Evolutionary conservation across 2,113 vertebrate genomes (phyloP), one percentile per base, ranked within the genome.

Genomic region (Urocynchramus pylzowi): DNA sequence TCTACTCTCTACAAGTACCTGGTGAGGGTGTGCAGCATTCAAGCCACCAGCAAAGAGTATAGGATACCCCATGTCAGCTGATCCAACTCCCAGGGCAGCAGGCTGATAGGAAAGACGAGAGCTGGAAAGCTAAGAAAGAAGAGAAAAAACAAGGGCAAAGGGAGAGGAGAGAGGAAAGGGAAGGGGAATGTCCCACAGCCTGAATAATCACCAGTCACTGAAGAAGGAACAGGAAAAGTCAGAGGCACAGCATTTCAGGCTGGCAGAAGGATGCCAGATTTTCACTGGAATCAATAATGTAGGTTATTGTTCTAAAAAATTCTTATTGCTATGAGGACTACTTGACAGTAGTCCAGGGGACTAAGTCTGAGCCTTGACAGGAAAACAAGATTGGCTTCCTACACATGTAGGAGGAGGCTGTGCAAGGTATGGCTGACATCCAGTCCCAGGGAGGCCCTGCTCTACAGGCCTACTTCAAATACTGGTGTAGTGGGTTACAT

Each of bases 51-150:
- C 97, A 96, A 98, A 98, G 94, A 97, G 97, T 90, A 98, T 96
- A 95, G 98, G 98, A 91, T 98, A 99, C 96, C 98, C 98, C 93
- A 98, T 97, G 90, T 99, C 99, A 93, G 98, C 97, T 74, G 98
- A 98, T 98, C 98, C 99, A 97, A 98, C 94, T 97, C 98, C 98
- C 76, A 98, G 94, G 88, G 97, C 96, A 67, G 98, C 96, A 95
- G 99, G 98, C 98, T 99, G 99, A 98, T 99, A 99, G 89, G 98
- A 99, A 96, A 99, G 97, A 96, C 99, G 99, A 97, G 99, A 99
- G 90, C 98, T 98, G 91, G 98, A 99, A 93, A 99, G 99, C 99
- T 99, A 89, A 97, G 97, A 97, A 87, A 95, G 93, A 91, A 95
- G 86, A 98, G 95, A 98, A 96, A 97, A 96, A 96, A 95, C 95